A percentile compares a stretch with the other conserved stretches of the same genome.
Evolutionary conservation across 2,113 vertebrate species (phyloP).

Genomic region (Myotis lucifugus): DNA sequence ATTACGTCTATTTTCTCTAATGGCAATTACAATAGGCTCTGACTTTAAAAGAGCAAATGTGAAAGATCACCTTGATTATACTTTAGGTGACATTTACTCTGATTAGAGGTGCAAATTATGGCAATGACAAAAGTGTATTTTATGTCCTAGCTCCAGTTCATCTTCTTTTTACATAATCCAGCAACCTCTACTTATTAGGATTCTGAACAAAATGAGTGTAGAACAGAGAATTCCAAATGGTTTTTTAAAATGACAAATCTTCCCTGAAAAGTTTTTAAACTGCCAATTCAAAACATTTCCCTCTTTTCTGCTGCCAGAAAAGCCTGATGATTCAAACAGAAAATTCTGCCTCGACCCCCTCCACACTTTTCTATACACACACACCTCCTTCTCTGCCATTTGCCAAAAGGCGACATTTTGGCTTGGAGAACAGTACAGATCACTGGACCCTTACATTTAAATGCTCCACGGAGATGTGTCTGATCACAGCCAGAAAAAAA

Average conservation of each 20-base stretch:
- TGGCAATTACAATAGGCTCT: not conserved
- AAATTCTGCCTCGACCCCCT: not conserved
- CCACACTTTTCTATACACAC: rapidly evolving
- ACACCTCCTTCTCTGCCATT: not conserved
- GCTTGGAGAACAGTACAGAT: not conserved
- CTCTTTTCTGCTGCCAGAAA: not conserved
- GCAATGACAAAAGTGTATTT: not conserved
- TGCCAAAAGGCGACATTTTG: not conserved
- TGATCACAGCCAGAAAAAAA: not conserved
- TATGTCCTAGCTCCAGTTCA: not conserved
- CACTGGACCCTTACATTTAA: not conserved
- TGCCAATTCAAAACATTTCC: not conserved
- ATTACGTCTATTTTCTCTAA: not conserved
- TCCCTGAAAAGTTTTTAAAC: not conserved
- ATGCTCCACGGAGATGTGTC: not conserved
- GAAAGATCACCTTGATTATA: not conserved
- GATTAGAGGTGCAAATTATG: not conserved
- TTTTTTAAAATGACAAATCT: not conserved
- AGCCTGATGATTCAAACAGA: not conserved
- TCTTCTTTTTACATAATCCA: not conserved
- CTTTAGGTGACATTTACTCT: constrained; percentile 25
- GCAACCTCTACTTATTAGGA: not conserved
- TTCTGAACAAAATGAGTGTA: not conserved
- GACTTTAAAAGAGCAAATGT: constrained; percentile 17
- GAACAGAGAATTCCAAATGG: not conserved